Base-by-base conservation (phyloP, 1,140 invertebrate species). In the Drosophila malerkotliana region DNA sequence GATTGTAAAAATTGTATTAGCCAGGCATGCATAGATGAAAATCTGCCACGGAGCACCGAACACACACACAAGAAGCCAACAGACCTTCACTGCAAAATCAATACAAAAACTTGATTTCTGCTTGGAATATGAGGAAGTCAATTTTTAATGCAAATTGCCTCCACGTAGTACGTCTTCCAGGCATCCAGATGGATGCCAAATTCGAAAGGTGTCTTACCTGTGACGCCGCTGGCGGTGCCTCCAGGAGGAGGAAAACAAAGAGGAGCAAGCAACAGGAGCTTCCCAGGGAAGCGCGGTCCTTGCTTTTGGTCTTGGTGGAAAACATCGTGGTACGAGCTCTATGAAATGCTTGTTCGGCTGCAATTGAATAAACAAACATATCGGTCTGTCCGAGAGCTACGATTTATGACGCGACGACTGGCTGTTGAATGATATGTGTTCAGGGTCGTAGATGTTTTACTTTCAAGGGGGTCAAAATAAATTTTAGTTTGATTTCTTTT, bases 61-160 rank as follows among this genome's bases (percentile, higher is more conserved):
- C 59, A 37, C 47, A 60, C 48, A 32, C 45, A 62, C n/a, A 47
- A 47, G 9, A 21, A 1, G 7, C 18, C 9, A 21, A 45, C 18
- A 45, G 14, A 14, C n/a, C 54, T 61, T 55, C 55, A 47, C 58
- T 61, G 71, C 45, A 61, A 84, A 84, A 77, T 84, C 72, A 73
- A 84, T 83, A 76, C 44, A 32, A 30, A 71, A 72, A 72, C 2
- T 37, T 37, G 10, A 4, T 12, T 37, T 12, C 3, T 4, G 10
- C 1, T 7, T 44, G 54, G n/a, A 26, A 72, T 37, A 24, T n/a
- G 4, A 12, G 14, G 21, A 68, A 83, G 67, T 77, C 87, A 87
- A 58, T 72, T 28, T 0, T 32, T 8, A 14, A 18, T 37, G 8
- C 21, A 15, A 14, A 18, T 51, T 10, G 51, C 32, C 32, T 24